A percentile compares a stretch with the other conserved stretches of the same genome.
phyloP scores from a whole-genome alignment of 2,113 vertebrate genomes.

The Orthonyx spaldingii region DNA sequence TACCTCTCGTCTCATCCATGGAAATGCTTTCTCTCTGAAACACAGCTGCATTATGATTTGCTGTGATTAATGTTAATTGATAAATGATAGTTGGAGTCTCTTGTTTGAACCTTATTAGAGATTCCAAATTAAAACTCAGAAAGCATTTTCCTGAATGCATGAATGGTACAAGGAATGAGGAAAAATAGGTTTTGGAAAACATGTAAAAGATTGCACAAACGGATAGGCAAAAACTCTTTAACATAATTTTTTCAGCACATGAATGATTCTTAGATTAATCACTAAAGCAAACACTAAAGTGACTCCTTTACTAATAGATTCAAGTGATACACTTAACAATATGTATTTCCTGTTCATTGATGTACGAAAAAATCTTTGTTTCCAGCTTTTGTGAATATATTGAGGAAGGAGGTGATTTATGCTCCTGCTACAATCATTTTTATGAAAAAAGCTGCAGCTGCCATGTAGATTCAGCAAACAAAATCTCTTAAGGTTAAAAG shows the following conservation, averaged over 20 bases:
- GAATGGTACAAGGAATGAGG: not conserved
- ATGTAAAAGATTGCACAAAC: not conserved
- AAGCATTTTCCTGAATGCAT: not conserved
- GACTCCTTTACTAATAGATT: not conserved
- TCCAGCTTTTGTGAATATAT: not conserved
- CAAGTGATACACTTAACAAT: not conserved
- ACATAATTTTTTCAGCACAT: not conserved
- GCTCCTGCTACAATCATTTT: not conserved
- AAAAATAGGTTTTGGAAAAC: not conserved
- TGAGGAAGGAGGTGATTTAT: not conserved
- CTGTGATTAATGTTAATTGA: constrained; percentile 63
- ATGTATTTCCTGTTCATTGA: not conserved
- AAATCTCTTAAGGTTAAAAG: not conserved
- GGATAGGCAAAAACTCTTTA: not conserved
- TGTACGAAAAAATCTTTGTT: not conserved
- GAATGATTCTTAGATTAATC: not conserved
- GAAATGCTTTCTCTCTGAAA: constrained; percentile 54
- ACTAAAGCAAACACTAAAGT: not conserved
- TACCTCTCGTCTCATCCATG: constrained; percentile 28
- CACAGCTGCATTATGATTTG: constrained; percentile 61
- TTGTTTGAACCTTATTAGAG: constrained; percentile 46
- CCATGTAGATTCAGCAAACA: not conserved
- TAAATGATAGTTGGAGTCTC: constrained; percentile 47
- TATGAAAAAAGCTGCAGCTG: not conserved
- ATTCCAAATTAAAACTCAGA: not conserved